Percentiles rank a stretch among this genome's conserved stretches.
Conservation (phyloP, 2,888 invertebrate species). For the Lasiommata megera region DNA sequence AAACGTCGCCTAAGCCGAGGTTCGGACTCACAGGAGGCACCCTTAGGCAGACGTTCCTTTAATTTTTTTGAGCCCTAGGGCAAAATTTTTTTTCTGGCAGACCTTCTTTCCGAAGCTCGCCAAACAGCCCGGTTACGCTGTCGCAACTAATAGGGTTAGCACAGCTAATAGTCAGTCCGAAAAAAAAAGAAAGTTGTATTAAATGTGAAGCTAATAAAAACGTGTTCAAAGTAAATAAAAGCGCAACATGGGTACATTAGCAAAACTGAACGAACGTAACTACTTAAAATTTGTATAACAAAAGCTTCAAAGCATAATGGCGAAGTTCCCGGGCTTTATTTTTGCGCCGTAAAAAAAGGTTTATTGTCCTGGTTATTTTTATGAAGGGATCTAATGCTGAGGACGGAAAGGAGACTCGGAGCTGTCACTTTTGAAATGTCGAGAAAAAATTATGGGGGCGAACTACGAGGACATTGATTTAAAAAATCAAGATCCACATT, state of each 20-base stretch:
- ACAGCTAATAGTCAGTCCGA: too few relatives aligned
- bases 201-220: too few relatives aligned
- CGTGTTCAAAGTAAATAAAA: background rate
- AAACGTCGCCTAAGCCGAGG: too few relatives aligned
- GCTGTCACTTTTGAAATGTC: conserved; percentile 29
- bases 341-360: conserved; percentile 33
- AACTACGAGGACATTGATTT: background rate
- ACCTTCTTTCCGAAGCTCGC: too few relatives aligned
- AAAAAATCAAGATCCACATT: background rate
- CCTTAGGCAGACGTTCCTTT: too few relatives aligned
- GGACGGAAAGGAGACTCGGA: conserved; percentile 22
- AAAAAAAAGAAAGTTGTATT: too few relatives aligned
- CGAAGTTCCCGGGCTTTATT: conserved; percentile 31
- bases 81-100: too few relatives aligned
- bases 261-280: conserved; percentile 13
- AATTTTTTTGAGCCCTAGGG: too few relatives aligned
- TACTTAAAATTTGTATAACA: conserved; percentile 30
- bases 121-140: too few relatives aligned
- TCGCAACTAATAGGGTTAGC: too few relatives aligned
- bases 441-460: conserved; percentile 24
- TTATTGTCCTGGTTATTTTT: conserved; percentile 34
- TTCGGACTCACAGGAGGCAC: too few relatives aligned
- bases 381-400: conserved; percentile 33
- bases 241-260: conserved; percentile 9
- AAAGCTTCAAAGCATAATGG: conserved; percentile 29